A percentile compares a stretch with the other conserved stretches of the same genome.
These are phyloP conservation scores for Myotis vivesi DNA, from an alignment of 2,797 vertebrate species.

Conservation along the genomic window DNA sequence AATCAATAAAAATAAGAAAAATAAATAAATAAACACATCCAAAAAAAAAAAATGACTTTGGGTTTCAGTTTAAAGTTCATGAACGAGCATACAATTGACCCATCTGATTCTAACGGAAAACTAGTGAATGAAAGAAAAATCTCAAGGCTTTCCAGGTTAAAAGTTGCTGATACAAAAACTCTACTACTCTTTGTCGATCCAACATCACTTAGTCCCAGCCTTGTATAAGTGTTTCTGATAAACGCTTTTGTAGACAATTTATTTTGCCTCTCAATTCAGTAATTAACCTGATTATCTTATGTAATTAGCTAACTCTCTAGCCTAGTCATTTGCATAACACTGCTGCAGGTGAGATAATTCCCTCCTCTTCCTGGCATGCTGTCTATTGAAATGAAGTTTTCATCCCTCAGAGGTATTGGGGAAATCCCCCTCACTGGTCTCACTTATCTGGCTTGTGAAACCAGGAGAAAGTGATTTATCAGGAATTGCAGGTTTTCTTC, in stretches of 20 bases:
- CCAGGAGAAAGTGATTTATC: not conserved
- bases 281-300: constrained; percentile 9
- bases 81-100: not conserved
- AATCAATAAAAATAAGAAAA: no score
- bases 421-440: not conserved
- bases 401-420: not conserved
- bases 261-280: not conserved
- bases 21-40: no score
- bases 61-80: constrained; percentile 1
- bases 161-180: not conserved
- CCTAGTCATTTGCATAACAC: not conserved
- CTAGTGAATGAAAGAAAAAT: not conserved
- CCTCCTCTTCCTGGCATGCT: not conserved
- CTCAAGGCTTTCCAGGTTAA: not conserved
- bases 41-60: not conserved
- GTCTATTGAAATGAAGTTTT: not conserved
- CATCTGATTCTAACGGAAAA: not conserved
- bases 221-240: not conserved
- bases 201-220: not conserved
- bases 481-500: not conserved
- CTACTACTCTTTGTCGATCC: not conserved
- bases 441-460: not conserved
- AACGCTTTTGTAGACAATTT: constrained; percentile 22
- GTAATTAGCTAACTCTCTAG: not conserved
- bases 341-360: not conserved